Evolutionary conservation across 2,113 vertebrate species (phyloP).

Genomic region (Aix galericulata): DNA sequence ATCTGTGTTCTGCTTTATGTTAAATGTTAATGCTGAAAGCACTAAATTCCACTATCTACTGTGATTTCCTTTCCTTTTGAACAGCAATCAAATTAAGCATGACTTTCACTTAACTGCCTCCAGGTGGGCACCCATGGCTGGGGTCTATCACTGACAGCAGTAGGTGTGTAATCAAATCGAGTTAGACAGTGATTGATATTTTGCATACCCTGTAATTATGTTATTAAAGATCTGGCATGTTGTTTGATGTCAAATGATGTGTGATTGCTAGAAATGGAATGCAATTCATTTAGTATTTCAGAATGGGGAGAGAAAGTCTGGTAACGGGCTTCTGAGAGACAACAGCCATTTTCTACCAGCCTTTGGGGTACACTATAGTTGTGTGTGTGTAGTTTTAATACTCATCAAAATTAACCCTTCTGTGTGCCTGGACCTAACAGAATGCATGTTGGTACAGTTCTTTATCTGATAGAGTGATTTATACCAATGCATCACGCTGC

Average conservation of each 20-base stretch:
- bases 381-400: neutral
- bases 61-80: neutral
- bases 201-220: neutral
- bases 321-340: neutral
- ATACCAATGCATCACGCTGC: rapidly evolving
- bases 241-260: neutral
- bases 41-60: neutral
- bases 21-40: neutral
- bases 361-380: neutral
- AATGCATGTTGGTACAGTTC: neutral
- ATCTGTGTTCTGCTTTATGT: neutral
- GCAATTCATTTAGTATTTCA: neutral
- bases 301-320: neutral
- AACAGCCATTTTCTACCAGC: neutral
- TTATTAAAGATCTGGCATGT: neutral
- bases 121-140: neutral
- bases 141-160: neutral
- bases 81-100: neutral
- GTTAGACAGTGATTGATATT: neutral
- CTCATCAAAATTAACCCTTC: neutral
- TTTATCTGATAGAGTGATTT: neutral
- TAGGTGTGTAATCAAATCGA: neutral
- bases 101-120: neutral
- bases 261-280: neutral
- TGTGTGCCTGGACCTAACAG: neutral